Conservation (phyloP, 2,113 vertebrate genomes). For the Heterotilapia buettikoferi region DNA sequence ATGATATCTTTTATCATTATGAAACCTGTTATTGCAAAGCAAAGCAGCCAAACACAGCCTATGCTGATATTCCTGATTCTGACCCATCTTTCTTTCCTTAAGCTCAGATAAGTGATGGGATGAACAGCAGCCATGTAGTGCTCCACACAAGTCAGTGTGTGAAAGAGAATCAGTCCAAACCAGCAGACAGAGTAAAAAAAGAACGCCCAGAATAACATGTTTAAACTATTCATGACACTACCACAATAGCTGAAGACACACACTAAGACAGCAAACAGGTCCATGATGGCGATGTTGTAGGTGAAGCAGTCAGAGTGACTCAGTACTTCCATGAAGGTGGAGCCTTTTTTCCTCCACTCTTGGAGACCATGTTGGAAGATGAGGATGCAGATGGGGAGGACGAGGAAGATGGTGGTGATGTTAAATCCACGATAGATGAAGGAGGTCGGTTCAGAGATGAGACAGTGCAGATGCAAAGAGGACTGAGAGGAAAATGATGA, state of each 20-base stretch:
- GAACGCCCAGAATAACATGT: fast-evolving
- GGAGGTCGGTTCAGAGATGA: too few relatives aligned
- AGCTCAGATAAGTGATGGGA: too few relatives aligned
- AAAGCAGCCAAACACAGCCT: too few relatives aligned
- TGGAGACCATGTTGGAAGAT: background rate
- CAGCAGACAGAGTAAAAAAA: too few relatives aligned
- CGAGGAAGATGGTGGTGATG: fast-evolving
- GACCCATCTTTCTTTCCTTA: too few relatives aligned
- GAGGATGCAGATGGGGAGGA: background rate
- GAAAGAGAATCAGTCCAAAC: too few relatives aligned
- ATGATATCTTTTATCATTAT: fast-evolving
- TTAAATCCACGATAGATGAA: fast-evolving
- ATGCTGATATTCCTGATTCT: too few relatives aligned
- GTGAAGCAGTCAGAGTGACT: background rate
- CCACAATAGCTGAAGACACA: fast-evolving
- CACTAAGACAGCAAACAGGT: too few relatives aligned
- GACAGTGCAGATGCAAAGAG: too few relatives aligned
- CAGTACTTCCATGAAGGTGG: background rate
- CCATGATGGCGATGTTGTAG: background rate
- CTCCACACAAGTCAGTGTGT: too few relatives aligned
- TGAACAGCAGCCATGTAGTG: too few relatives aligned
- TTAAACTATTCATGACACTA: fast-evolving
- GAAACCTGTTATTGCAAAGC: background rate
- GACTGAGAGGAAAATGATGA: too few relatives aligned
- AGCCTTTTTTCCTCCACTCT: background rate